Conservation (phyloP, 2,113 vertebrate species). For the Pitta sordida region DNA sequence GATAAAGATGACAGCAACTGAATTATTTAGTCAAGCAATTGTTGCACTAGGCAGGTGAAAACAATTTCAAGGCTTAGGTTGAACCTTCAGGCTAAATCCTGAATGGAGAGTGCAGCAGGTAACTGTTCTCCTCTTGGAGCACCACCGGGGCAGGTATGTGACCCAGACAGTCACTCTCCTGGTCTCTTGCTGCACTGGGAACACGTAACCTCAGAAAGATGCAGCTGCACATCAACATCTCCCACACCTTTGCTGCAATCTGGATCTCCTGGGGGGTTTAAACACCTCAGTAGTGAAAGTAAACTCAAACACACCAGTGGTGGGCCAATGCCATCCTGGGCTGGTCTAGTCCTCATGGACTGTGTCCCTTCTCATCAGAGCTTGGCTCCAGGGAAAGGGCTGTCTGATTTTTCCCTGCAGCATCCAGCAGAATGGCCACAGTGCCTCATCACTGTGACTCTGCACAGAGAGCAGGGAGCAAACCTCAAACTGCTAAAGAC, state of each 20-base stretch:
- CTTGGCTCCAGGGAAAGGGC: background rate
- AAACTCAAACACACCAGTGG: background rate
- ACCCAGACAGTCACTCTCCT: background rate
- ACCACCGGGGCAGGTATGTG: background rate
- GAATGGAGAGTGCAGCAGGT: background rate
- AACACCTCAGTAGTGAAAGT: background rate
- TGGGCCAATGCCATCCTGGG: background rate
- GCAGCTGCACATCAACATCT: background rate
- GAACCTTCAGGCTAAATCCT: background rate
- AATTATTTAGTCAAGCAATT: constrained; percentile 29
- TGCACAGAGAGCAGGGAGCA: background rate
- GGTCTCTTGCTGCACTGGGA: background rate
- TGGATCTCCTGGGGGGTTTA: background rate
- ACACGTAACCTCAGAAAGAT: background rate
- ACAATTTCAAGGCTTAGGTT: background rate
- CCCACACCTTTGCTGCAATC: background rate
- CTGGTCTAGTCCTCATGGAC: background rate
- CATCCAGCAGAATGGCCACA: background rate
- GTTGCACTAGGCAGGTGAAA: background rate
- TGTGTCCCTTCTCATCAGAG: accelerated
- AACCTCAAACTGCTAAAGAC: background rate
- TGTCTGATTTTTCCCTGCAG: background rate
- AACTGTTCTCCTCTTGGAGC: background rate
- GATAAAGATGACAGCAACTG: constrained; percentile 13
- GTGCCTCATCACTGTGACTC: accelerated